These are phyloP conservation scores for Catharus bicknelli DNA, from an alignment of 2,113 vertebrate species.

Conservation along the genomic window DNA sequence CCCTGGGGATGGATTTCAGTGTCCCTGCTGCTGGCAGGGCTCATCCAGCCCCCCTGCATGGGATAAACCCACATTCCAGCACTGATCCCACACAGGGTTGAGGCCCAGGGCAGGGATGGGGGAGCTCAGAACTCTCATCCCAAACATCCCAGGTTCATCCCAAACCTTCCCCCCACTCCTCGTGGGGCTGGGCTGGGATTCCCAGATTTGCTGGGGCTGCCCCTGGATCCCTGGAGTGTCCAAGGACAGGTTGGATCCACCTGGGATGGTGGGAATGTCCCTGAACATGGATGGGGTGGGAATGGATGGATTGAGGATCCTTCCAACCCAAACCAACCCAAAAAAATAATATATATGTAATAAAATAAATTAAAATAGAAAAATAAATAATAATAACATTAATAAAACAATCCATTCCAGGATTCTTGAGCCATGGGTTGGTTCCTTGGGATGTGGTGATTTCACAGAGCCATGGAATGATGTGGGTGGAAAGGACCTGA, in stretches of 20 bases:
- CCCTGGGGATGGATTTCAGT: neutral
- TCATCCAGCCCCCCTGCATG: neutral
- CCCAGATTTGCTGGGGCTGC: neutral
- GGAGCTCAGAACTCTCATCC: neutral
- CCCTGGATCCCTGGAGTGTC: neutral
- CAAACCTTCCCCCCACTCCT: rapidly evolving
- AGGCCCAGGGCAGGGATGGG: neutral
- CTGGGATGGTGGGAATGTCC: neutral
- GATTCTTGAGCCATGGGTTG: no score
- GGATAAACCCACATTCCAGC: neutral
- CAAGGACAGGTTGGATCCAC: rapidly evolving
- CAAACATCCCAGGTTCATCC: neutral
- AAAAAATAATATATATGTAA: no score
- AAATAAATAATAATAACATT: no score
- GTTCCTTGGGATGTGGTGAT: no score
- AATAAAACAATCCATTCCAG: no score
- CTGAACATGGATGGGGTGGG: no score
- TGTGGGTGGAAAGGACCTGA: no score
- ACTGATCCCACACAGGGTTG: neutral
- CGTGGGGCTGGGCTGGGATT: neutral
- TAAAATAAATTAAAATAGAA: no score
- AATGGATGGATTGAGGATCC: no score
- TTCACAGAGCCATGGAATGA: no score
- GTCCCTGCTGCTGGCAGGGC: neutral
- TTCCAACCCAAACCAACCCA: no score